Conservation (phyloP, 2,113 vertebrate species). For the Naja naja region DNA sequence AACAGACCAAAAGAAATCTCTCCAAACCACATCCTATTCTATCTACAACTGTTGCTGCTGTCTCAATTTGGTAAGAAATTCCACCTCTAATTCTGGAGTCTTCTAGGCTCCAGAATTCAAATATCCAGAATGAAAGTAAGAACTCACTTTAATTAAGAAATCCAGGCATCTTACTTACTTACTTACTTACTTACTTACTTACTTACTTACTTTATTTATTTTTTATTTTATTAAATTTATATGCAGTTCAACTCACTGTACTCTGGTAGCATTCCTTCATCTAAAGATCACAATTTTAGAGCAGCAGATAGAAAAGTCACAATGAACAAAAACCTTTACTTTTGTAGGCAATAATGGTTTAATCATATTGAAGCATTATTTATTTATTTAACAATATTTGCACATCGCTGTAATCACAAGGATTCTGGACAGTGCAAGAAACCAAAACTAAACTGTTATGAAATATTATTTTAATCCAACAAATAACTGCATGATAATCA, state of each 20-base stretch:
- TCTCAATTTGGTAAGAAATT: not conserved
- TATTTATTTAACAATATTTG: not conserved
- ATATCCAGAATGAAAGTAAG: not conserved
- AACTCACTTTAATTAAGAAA: not conserved
- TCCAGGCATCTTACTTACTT: not conserved
- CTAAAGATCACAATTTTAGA: rapidly evolving
- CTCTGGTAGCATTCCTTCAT: not conserved
- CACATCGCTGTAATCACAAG: not conserved
- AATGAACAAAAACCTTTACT: not conserved
- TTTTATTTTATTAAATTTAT: not conserved
- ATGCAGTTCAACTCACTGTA: not conserved
- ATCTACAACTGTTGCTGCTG: not conserved
- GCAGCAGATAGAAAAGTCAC: not conserved
- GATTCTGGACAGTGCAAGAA: not conserved
- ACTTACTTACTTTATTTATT: not conserved
- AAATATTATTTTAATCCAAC: not conserved
- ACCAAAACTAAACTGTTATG: not conserved
- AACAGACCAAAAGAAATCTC: not conserved
- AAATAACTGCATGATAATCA: not conserved
- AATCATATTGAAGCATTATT: not conserved
- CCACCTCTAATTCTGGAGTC: not conserved
- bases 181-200: no score
- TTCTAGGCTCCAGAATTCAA: not conserved
- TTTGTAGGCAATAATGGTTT: not conserved
- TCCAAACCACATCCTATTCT: not conserved